A percentile compares a stretch with the other conserved stretches of the same genome.
Conservation (phyloP, 2,113 vertebrate genomes). For the Oncorhynchus mykiss region DNA sequence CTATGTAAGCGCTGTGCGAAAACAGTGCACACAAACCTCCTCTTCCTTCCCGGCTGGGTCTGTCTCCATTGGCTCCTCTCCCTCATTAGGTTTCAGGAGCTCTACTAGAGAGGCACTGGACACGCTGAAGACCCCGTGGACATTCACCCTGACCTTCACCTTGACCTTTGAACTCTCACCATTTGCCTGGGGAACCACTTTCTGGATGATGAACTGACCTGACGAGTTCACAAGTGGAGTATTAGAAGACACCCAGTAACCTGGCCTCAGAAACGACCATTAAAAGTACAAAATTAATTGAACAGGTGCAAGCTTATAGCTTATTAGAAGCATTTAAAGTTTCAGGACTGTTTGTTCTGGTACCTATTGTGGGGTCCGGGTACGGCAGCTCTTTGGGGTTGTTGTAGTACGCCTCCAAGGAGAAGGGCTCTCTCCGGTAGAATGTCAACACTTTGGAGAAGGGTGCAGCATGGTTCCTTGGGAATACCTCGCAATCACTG, state of each 20-base stretch:
- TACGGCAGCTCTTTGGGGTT: slow-evolving; percentile 87
- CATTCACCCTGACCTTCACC: slow-evolving; percentile 91
- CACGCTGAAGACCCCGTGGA: slow-evolving; percentile 92
- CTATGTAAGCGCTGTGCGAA: background rate
- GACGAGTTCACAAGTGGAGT: background rate
- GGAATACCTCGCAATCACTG: slow-evolving; percentile 95
- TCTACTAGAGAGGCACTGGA: slow-evolving; percentile 88
- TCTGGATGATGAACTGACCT: slow-evolving; percentile 94
- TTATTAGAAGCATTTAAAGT: too few species aligned
- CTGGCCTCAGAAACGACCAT: background rate
- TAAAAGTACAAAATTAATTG: background rate
- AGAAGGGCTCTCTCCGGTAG: slow-evolving; percentile 92
- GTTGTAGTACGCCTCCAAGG: slow-evolving; percentile 91
- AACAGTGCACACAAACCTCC: slow-evolving; percentile 61
- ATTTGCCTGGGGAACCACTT: slow-evolving; percentile 87
- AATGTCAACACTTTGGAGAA: slow-evolving; percentile 98
- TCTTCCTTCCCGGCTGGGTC: slow-evolving; percentile 78
- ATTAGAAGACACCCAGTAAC: background rate
- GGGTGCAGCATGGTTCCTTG: slow-evolving; percentile 92
- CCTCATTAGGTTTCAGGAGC: slow-evolving; percentile 73
- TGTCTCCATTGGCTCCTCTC: slow-evolving; percentile 86
- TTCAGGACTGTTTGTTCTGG: too few species aligned
- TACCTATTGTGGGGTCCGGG: slow-evolving; percentile 88
- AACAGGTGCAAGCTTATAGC: background rate
- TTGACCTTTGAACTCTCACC: slow-evolving; percentile 93